A percentile compares a stretch with the other conserved stretches of the same genome.
phyloP scores from a whole-genome alignment of 2,888 invertebrate species.

The Cenopis cana region DNA sequence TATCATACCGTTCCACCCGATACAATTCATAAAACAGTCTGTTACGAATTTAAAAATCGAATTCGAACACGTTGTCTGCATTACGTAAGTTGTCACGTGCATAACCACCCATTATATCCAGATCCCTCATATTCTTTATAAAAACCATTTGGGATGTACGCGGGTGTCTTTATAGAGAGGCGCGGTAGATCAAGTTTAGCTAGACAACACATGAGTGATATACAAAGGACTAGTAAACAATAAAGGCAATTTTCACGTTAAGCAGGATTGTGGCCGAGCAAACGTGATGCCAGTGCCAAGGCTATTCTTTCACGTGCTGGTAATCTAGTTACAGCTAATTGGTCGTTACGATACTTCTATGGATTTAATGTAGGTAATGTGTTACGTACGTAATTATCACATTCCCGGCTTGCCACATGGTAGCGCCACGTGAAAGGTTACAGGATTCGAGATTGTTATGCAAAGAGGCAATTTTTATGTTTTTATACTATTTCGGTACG shows the following conservation, averaged over 20 bases:
- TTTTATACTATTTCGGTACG: no score
- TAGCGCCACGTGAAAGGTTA: background rate
- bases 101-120: background rate
- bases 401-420: slow-evolving; percentile 6
- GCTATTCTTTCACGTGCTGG: slow-evolving; percentile 35
- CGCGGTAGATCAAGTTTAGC: background rate
- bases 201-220: slow-evolving; percentile 19
- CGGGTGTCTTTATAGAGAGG: background rate
- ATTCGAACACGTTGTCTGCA: slow-evolving; percentile 33
- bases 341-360: slow-evolving; percentile 25
- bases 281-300: slow-evolving; percentile 43
- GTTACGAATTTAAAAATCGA: slow-evolving; percentile 42
- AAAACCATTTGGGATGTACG: background rate
- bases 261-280: slow-evolving; percentile 18
- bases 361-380: background rate
- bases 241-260: slow-evolving; percentile 31
- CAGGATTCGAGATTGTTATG: background rate
- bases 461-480: no score
- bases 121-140: background rate
- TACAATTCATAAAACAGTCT: slow-evolving; percentile 22
- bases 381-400: slow-evolving; percentile 10
- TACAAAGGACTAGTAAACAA: slow-evolving; percentile 34
- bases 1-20: slow-evolving; percentile 29
- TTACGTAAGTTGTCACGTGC: slow-evolving; percentile 43
- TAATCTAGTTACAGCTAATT: slow-evolving; percentile 42